Percentiles rank a stretch among this genome's conserved stretches.
phyloP scores from a whole-genome alignment of 2,797 vertebrate species.

The Cynodonichthys magdalenae region DNA sequence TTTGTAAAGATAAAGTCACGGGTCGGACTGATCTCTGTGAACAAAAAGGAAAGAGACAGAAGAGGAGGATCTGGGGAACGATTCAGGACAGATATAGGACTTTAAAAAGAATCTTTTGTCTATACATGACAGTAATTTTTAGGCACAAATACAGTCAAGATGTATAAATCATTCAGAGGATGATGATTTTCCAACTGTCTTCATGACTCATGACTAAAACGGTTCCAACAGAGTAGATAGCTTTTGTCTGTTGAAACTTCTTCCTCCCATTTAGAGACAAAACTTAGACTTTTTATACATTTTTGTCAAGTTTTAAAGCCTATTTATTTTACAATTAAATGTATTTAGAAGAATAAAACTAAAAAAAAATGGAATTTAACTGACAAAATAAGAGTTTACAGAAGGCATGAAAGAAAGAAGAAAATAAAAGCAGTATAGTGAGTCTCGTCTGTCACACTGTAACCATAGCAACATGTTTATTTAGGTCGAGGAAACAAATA shows the following conservation, averaged over 20 bases:
- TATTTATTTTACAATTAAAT: too few species aligned
- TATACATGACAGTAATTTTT: not conserved
- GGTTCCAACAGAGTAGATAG: not conserved
- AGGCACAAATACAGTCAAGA: not conserved
- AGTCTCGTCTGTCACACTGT: too few species aligned
- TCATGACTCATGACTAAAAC: constrained; percentile 6
- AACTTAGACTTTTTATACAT: not conserved
- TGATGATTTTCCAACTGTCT: constrained; percentile 5
- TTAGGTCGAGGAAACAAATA: too few species aligned
- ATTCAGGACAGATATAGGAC: constrained; percentile 5
- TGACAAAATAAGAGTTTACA: not conserved
- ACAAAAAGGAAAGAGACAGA: not conserved
- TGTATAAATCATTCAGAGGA: not conserved
- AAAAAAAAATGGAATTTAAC: not conserved
- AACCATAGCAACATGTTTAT: too few species aligned
- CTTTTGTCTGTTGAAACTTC: not conserved
- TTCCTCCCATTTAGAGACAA: not conserved
- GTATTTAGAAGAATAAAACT: too few species aligned
- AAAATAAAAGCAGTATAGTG: too few species aligned
- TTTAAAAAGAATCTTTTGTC: not conserved
- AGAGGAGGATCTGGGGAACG: not conserved
- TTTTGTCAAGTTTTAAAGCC: too few species aligned
- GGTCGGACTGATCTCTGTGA: not conserved
- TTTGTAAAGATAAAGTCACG: constrained; percentile 17
- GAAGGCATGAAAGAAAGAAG: not conserved